Evolutionary conservation across 2,113 vertebrate genomes (phyloP), one percentile per base, ranked within the genome.

Genomic region (Ibidorhyncha struthersii): DNA sequence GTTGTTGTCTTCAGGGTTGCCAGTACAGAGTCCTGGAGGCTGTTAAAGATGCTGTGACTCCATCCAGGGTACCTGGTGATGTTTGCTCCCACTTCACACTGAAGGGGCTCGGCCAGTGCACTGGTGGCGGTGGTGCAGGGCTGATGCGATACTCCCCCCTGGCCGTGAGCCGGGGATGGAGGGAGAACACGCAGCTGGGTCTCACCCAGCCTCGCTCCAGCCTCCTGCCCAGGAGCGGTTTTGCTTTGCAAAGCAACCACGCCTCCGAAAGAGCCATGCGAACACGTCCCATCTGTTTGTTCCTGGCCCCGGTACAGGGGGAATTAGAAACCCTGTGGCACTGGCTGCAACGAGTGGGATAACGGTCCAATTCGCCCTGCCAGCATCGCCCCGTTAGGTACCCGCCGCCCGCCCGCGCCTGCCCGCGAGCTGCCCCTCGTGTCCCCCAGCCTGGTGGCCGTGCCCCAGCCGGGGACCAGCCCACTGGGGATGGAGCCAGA

Each of bases 311-410:
- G 0, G 49, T 52, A 43, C 58, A 49, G 36, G 13, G 55, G 59
- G 36, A 38, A n/a, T 6, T 19, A 41, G 55, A n/a, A 83, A 38
- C 85, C 80, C 52, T 2, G 45, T 18, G 84, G 69, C 86, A 5
- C 38, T 8, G 93, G 49, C 67, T 43, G 72, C 66, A 12, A 10
- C 1, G 11, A 38, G 26, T 0, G n/a, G 82, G 74, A 26, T 6
- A 7, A 26, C 0, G 1, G 10, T 8, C 63, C 73, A 38, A 26
- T 13, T 3, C 1, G 0, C 9, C 43, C 16, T 2, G 45, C 36
- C 52, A 63, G 41, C 71, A 36, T 63, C 67, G 0, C 58, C 62
- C 59, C 4, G 0, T 7, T 2, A 6, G 40, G 62, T 34, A 14
- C 86, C 82, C 29, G 3, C 10, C 6, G 12, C 36, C 76, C 13